phyloP scores from a whole-genome alignment of 2,113 vertebrate genomes.

The Chaenogobius annularis region DNA sequence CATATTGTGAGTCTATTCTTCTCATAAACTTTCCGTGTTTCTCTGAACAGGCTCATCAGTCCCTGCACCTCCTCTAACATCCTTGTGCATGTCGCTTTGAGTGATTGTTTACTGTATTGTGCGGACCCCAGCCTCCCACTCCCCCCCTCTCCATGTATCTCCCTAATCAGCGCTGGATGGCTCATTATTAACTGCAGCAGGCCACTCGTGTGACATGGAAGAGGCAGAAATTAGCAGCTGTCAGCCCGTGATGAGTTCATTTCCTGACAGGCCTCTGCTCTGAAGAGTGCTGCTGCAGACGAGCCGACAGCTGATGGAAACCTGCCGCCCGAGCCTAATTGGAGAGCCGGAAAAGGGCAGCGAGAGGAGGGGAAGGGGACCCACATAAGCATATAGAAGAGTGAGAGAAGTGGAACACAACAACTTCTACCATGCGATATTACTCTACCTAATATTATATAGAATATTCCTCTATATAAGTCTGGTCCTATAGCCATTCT shows the following conservation, averaged over 20 bases:
- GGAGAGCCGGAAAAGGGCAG: slow-evolving; percentile 83
- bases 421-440: slow-evolving; percentile 6
- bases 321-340: slow-evolving; percentile 87
- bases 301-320: slow-evolving; percentile 86
- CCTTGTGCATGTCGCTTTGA: slow-evolving; percentile 53
- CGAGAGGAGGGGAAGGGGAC: slow-evolving; percentile 40
- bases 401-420: slow-evolving; percentile 9
- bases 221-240: slow-evolving; percentile 98
- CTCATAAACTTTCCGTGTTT: neutral
- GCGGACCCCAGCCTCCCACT: slow-evolving; percentile 76
- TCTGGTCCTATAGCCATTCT: too few species aligned
- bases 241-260: slow-evolving; percentile 95
- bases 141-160: slow-evolving; percentile 75
- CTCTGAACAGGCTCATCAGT: slow-evolving; percentile 39
- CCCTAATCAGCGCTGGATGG: slow-evolving; percentile 92
- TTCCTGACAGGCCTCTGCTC: slow-evolving; percentile 90
- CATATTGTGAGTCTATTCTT: neutral
- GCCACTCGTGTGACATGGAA: slow-evolving; percentile 92
- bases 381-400: slow-evolving; percentile 30
- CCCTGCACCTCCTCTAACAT: slow-evolving; percentile 16
- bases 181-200: slow-evolving; percentile 94
- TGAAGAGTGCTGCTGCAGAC: slow-evolving; percentile 59
- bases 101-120: slow-evolving; percentile 63
- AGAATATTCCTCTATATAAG: too few species aligned
- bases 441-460: slow-evolving; percentile 16